phyloP scores from a whole-genome alignment of 1,140 invertebrate genomes.

The Drosophila varians region DNA sequence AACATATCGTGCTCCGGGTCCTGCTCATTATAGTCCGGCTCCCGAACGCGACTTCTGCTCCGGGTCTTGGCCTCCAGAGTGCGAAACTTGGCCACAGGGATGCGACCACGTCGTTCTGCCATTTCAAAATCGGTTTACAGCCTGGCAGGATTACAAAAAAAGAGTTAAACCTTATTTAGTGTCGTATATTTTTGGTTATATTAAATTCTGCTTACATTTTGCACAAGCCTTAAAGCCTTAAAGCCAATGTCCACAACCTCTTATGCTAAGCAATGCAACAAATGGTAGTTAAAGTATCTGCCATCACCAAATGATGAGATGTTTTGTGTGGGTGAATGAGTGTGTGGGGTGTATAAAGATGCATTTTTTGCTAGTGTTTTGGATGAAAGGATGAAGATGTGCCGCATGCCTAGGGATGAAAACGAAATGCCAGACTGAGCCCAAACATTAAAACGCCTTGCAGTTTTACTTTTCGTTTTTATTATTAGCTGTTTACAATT shows the following conservation, averaged over 20 bases:
- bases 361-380: background rate
- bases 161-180: background rate
- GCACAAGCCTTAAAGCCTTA: constrained; percentile 56
- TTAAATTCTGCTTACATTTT: constrained; percentile 51
- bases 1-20: constrained; percentile 82
- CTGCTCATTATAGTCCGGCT: constrained; percentile 79
- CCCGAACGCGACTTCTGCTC: constrained; percentile 75
- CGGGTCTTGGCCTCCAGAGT: constrained; percentile 78
- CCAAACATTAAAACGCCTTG: constrained; percentile 68
- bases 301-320: constrained; percentile 62
- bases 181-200: background rate
- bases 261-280: constrained; percentile 59
- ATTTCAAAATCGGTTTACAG: constrained; percentile 21
- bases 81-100: constrained; percentile 78
- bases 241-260: constrained; percentile 54
- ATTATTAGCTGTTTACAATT: constrained; percentile 68
- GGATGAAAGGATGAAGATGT: constrained; percentile 1
- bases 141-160: background rate
- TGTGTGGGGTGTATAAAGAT: constrained; percentile 17
- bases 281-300: constrained; percentile 25
- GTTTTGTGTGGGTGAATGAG: constrained; percentile 7
- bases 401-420: constrained; percentile 18
- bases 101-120: constrained; percentile 68
- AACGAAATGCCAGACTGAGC: constrained; percentile 3
- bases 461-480: constrained; percentile 61